Conservation (phyloP, 2,797 vertebrate species). For the Moxostoma hubbsi region DNA sequence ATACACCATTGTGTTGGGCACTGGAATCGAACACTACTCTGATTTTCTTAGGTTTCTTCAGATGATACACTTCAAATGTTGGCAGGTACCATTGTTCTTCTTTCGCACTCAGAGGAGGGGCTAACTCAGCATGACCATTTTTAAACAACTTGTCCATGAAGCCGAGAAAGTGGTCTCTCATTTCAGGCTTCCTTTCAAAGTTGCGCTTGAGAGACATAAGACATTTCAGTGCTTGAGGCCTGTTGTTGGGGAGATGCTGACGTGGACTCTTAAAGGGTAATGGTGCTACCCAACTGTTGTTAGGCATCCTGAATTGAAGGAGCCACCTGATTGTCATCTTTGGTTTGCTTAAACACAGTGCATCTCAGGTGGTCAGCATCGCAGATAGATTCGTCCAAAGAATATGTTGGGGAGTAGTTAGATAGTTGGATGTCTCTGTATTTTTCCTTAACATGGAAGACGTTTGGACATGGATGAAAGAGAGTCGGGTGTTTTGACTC, state of each 20-base stretch:
- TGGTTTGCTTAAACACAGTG: conserved; percentile 45
- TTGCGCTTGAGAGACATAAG: conserved; percentile 36
- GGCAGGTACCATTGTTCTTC: conserved; percentile 44
- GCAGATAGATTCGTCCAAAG: background rate
- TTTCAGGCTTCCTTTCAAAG: conserved; percentile 56
- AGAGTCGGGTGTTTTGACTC: background rate
- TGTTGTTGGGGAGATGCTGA: conserved; percentile 54
- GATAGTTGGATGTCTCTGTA: background rate
- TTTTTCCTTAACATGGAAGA: conserved; percentile 43
- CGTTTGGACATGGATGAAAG: conserved; percentile 19
- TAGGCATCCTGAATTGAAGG: conserved; percentile 54
- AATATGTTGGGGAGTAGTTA: background rate
- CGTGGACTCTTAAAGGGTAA: background rate
- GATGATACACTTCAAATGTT: conserved; percentile 28
- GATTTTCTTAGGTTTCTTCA: conserved; percentile 4
- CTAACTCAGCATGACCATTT: conserved; percentile 41
- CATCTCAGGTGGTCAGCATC: conserved; percentile 42
- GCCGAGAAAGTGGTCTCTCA: conserved; percentile 37
- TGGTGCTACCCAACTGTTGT: conserved; percentile 26
- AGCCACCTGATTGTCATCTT: conserved; percentile 48
- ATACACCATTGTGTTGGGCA: conserved; percentile 22
- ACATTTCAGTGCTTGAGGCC: conserved; percentile 50
- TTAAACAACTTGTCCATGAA: conserved; percentile 48
- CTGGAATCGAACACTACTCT: conserved; percentile 44
- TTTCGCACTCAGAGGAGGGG: conserved; percentile 21